Evolutionary conservation across 2,797 vertebrate species (phyloP).

Genomic region (Enteromius thamalakanensis): DNA sequence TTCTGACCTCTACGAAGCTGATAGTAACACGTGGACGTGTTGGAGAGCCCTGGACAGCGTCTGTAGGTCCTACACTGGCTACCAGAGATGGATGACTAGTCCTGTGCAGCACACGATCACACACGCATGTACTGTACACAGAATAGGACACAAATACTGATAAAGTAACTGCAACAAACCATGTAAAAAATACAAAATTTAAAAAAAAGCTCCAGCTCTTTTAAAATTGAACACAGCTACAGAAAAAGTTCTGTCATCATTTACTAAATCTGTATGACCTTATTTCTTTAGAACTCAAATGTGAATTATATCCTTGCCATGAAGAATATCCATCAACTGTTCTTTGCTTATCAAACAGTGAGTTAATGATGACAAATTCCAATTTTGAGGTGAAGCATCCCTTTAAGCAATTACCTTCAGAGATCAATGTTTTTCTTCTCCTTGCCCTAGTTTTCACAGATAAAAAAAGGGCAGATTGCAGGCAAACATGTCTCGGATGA

Average conservation of each 20-base stretch:
- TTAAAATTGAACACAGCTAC: background rate
- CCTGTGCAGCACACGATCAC: conserved; percentile 13
- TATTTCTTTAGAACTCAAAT: background rate
- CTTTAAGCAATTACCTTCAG: background rate
- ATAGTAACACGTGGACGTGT: conserved; percentile 21
- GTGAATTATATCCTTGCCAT: background rate
- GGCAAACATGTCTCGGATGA: conserved; percentile 50
- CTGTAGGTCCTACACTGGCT: background rate
- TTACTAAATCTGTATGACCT: background rate
- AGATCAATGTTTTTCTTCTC: conserved; percentile 11
- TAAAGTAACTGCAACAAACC: background rate
- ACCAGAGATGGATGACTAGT: conserved; percentile 23
- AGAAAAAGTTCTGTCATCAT: background rate
- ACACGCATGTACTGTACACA: background rate
- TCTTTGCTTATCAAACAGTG: background rate
- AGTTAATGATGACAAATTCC: background rate
- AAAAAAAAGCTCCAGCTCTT: background rate
- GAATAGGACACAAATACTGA: background rate
- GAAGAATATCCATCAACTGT: background rate
- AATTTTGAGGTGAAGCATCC: conserved; percentile 6
- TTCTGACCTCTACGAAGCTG: conserved; percentile 30
- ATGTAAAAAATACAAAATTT: background rate
- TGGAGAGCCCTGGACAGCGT: conserved; percentile 5
- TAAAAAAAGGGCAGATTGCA: conserved; percentile 50
- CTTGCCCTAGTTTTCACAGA: conserved; percentile 55